These are phyloP conservation scores for Scaptomyza hsui DNA, from an alignment of 1,140 invertebrate genomes.

Conservation along the genomic window DNA sequence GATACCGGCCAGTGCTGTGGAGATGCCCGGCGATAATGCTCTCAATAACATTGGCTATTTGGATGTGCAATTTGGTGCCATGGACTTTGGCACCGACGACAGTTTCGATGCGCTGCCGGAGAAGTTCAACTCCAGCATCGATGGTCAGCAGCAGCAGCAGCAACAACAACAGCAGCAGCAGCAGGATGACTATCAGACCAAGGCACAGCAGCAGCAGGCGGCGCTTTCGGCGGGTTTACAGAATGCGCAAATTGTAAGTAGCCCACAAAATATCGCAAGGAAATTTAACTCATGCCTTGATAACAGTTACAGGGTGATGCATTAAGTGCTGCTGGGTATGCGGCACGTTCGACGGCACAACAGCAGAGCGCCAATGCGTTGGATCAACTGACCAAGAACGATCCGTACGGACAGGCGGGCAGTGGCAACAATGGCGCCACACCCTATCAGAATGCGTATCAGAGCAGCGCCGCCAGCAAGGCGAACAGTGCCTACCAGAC, in stretches of 20 bases:
- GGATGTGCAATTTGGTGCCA: conserved; percentile 96
- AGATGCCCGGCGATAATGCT: conserved; percentile 95
- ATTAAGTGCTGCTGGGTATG: conserved; percentile 65
- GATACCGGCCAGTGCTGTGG: conserved; percentile 96
- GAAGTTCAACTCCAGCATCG: conserved; percentile 82
- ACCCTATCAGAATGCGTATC: conserved; percentile 78
- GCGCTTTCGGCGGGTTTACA: conserved; percentile 72
- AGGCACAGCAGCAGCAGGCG: conserved; percentile 71
- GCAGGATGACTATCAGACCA: conserved; percentile 77
- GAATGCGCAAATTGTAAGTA: conserved; percentile 78
- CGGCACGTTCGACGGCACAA: conserved; percentile 59
- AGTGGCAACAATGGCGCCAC: conserved; percentile 44
- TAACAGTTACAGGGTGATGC: conserved; percentile 64
- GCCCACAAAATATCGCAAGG: neutral
- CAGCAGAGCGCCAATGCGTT: conserved; percentile 65
- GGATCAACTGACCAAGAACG: conserved; percentile 79
- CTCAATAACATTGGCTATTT: conserved; percentile 90
- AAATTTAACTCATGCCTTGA: too few species aligned
- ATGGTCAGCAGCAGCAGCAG: conserved; percentile 65
- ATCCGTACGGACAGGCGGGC: conserved; percentile 74
- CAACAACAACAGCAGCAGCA: conserved; percentile 72
- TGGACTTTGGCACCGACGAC: conserved; percentile 91
- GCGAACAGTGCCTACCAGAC: conserved; percentile 69
- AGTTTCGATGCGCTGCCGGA: conserved; percentile 86
- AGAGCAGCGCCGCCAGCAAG: conserved; percentile 66